Evolutionary conservation across 2,113 vertebrate genomes (phyloP).

Genomic region (Microcebus tavaratra): DNA sequence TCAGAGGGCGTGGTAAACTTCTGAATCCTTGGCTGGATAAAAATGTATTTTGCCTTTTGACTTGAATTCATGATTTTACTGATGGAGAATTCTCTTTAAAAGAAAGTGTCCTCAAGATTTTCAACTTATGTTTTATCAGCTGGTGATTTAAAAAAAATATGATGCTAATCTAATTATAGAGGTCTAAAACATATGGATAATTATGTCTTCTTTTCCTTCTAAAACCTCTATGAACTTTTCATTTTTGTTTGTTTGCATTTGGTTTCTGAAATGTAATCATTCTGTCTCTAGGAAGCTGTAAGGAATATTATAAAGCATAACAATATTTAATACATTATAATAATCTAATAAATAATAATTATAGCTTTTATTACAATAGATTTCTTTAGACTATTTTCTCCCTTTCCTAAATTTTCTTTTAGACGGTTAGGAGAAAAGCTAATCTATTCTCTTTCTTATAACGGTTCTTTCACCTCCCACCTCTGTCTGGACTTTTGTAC

Average conservation of each 20-base stretch:
- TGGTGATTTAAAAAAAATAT: neutral
- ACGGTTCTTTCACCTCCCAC: neutral
- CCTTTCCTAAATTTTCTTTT: neutral
- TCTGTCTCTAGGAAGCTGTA: neutral
- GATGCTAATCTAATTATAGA: neutral
- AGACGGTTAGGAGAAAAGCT: neutral
- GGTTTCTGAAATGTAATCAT: neutral
- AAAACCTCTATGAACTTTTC: neutral
- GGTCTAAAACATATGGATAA: no score
- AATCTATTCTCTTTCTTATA: neutral
- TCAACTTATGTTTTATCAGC: neutral
- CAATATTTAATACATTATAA: neutral
- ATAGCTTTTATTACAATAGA: neutral
- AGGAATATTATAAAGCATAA: neutral
- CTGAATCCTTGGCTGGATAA: neutral
- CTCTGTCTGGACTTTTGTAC: neutral
- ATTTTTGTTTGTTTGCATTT: neutral
- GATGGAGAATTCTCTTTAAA: neutral
- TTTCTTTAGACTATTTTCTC: neutral
- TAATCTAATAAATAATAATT: neutral
- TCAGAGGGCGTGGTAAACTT: neutral
- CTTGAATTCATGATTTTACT: neutral
- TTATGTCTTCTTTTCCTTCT: neutral
- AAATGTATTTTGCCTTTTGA: neutral
- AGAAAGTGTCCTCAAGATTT: neutral